phyloP scores from a whole-genome alignment of 2,888 invertebrate genomes.

The Masnerella sp. region DNA sequence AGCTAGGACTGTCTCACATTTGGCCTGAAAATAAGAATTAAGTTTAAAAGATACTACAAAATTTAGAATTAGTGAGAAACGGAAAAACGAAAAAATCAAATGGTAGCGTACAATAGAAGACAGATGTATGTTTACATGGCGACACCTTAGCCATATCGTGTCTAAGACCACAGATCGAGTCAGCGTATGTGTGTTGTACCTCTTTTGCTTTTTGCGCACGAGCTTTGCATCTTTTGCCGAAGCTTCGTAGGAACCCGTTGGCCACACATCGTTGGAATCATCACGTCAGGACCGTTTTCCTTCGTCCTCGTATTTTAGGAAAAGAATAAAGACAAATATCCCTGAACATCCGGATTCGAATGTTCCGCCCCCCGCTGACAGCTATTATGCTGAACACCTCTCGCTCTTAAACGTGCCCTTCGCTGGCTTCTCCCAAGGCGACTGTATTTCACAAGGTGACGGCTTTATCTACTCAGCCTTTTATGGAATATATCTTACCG shows the following conservation, averaged over 20 bases:
- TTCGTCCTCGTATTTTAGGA: conserved; percentile 49
- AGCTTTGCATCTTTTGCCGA: conserved; percentile 66
- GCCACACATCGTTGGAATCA: conserved; percentile 47
- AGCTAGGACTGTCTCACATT: conserved; percentile 54
- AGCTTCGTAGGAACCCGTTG: conserved; percentile 62
- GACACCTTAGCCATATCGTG: conserved; percentile 29
- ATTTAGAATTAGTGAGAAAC: conserved; percentile 9
- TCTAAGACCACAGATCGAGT: conserved; percentile 26
- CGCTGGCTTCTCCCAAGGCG: conserved; percentile 58
- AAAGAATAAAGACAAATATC: conserved; percentile 50
- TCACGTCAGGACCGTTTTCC: conserved; percentile 48
- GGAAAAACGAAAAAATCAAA: conserved; percentile 4
- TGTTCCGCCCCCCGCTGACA: conserved; percentile 59
- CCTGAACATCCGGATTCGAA: conserved; percentile 42
- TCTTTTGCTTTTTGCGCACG: conserved; percentile 61
- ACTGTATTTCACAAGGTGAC: conserved; percentile 60
- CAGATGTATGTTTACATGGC: conserved; percentile 14
- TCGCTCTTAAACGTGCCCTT: conserved; percentile 59
- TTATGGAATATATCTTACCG: conserved; percentile 57
- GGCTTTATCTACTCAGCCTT: conserved; percentile 60
- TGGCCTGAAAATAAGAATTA: conserved; percentile 43
- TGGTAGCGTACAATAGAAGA: conserved; percentile 24
- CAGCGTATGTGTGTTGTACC: conserved; percentile 41
- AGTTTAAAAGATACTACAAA: too few relatives aligned
- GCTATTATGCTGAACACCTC: conserved; percentile 61